These are phyloP conservation scores for Slavum lentiscoides DNA, from an alignment of 2,888 invertebrate genomes.

Conservation along the genomic window DNA sequence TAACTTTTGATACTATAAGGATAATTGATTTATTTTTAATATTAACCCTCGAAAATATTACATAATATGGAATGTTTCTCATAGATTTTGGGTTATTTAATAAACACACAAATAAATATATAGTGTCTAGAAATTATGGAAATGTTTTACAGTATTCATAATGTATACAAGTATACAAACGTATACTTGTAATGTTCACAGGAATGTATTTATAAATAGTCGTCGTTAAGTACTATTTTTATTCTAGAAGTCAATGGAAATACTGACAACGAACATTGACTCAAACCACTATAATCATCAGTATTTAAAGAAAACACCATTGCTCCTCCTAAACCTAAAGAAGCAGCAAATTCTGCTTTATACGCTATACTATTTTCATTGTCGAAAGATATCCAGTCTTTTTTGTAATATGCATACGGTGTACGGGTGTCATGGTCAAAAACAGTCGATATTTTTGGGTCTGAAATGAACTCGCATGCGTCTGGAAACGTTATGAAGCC, in stretches of 20 bases:
- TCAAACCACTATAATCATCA: constrained; percentile 67
- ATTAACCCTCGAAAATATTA: too few relatives aligned
- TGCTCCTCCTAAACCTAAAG: constrained; percentile 72
- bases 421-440: constrained; percentile 74
- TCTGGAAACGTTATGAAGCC: constrained; percentile 76
- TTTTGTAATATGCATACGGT: constrained; percentile 72
- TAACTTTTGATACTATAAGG: too few relatives aligned
- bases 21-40: too few relatives aligned
- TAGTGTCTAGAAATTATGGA: neutral
- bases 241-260: constrained; percentile 54
- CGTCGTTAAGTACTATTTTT: constrained; percentile 54
- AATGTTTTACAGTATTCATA: neutral
- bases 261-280: constrained; percentile 17
- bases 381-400: constrained; percentile 85
- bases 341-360: constrained; percentile 70
- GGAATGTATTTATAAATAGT: constrained; percentile 38
- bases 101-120: neutral
- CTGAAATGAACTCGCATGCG: constrained; percentile 69
- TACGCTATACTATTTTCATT: constrained; percentile 70
- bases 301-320: constrained; percentile 83
- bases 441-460: constrained; percentile 63
- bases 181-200: neutral
- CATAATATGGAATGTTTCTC: too few relatives aligned
- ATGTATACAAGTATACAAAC: neutral
- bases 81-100: too few relatives aligned